Conservation (phyloP, 2,113 vertebrate genomes). For the Marcusenius ussheri region DNA sequence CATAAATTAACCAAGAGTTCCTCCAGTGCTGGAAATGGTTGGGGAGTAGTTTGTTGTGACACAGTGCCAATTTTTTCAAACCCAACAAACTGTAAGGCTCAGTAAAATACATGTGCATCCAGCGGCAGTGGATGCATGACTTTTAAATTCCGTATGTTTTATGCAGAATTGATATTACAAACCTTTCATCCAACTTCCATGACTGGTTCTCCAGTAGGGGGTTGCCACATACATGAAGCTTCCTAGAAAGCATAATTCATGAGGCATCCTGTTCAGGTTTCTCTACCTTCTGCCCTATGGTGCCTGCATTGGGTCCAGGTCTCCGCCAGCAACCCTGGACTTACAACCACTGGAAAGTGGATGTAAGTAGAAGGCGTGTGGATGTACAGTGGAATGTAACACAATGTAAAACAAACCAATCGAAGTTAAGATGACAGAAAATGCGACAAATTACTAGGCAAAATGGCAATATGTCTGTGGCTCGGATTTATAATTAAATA, state of each 20-base stretch:
- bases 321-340: background rate
- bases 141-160: background rate
- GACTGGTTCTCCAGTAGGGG: background rate
- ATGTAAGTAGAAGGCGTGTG: background rate
- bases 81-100: background rate
- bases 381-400: background rate
- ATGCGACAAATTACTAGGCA: conserved; percentile 49
- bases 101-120: background rate
- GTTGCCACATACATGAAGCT: conserved; percentile 15
- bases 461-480: conserved; percentile 39
- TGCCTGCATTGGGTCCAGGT: background rate
- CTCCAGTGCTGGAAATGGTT: background rate
- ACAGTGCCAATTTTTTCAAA: background rate
- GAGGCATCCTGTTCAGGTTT: background rate
- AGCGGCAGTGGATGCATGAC: background rate
- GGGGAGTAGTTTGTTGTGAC: background rate
- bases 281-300: background rate
- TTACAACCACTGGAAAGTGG: background rate
- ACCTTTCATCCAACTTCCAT: background rate
- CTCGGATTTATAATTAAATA: background rate
- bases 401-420: conserved; percentile 53
- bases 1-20: background rate
- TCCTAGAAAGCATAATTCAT: background rate
- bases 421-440: conserved; percentile 49
- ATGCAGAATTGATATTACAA: background rate